Evolutionary conservation across 2,888 invertebrate genomes (phyloP).

Genomic region (Ariolimax columbianus): DNA sequence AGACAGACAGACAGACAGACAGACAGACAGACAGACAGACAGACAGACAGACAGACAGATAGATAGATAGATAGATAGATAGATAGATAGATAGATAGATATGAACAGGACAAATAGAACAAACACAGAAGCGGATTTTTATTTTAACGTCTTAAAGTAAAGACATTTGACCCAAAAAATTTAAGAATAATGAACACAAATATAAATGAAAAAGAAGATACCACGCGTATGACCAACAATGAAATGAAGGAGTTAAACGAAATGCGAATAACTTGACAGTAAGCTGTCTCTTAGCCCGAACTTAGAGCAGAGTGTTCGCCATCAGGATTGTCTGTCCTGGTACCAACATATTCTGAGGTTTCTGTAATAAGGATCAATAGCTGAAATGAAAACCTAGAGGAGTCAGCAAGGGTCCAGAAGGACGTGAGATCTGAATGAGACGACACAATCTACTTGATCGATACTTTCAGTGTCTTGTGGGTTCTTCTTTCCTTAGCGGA

Average conservation of each 20-base stretch:
- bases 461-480: background rate
- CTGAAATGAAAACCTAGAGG: background rate
- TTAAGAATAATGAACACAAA: no score
- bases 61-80: slow-evolving; percentile 18
- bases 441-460: slow-evolving; percentile 7
- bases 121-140: no score
- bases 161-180: no score
- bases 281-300: background rate
- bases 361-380: background rate
- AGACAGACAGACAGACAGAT: slow-evolving; percentile 18
- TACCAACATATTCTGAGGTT: no score
- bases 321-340: background rate
- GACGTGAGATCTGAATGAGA: slow-evolving; percentile 12
- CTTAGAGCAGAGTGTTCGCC: background rate
- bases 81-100: no score
- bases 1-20: background rate
- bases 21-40: slow-evolving; percentile 29
- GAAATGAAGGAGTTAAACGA: background rate
- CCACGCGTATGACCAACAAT: no score
- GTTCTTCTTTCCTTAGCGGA: background rate
- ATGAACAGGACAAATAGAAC: no score
- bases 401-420: background rate
- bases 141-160: no score
- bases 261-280: background rate
- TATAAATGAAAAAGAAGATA: no score